phyloP scores from a whole-genome alignment of 2,888 invertebrate genomes.

The Andrena hattorfiana region DNA sequence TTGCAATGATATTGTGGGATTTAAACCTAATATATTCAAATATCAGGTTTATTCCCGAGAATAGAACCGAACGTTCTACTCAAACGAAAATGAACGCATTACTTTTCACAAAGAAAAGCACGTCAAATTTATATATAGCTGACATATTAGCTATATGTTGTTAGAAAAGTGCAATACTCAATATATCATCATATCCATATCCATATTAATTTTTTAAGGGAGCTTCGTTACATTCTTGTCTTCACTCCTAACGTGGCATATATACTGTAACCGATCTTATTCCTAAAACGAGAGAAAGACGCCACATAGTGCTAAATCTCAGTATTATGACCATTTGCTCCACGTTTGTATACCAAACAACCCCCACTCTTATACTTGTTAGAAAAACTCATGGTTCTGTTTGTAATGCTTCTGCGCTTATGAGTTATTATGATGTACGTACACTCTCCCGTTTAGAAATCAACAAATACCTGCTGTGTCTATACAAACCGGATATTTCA shows the following conservation, averaged over 20 bases:
- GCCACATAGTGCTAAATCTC: conserved; percentile 13
- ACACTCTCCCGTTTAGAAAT: no score
- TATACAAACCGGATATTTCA: no score
- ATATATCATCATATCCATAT: not conserved
- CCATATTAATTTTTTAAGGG: conserved; percentile 20
- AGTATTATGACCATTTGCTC: not conserved
- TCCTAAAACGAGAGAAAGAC: conserved; percentile 23
- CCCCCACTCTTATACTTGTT: not conserved
- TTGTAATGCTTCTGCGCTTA: no score
- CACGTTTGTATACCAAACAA: no score
- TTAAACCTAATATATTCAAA: conserved; percentile 7
- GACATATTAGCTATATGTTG: not conserved
- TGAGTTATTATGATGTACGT: no score
- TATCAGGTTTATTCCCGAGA: conserved; percentile 23
- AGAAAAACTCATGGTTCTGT: not conserved
- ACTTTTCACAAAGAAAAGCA: not conserved
- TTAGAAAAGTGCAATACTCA: conserved; percentile 25
- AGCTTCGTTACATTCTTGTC: not conserved
- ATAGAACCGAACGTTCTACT: conserved; percentile 18
- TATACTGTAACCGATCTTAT: not conserved
- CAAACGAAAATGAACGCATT: conserved; percentile 27
- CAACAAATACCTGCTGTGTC: no score
- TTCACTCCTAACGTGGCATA: not conserved
- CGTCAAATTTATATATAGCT: not conserved
- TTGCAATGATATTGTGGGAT: conserved; percentile 13